Evolutionary conservation across 2,797 vertebrate genomes (phyloP), one percentile per base, ranked within the genome.

Genomic region (Acanthornis magna): DNA sequence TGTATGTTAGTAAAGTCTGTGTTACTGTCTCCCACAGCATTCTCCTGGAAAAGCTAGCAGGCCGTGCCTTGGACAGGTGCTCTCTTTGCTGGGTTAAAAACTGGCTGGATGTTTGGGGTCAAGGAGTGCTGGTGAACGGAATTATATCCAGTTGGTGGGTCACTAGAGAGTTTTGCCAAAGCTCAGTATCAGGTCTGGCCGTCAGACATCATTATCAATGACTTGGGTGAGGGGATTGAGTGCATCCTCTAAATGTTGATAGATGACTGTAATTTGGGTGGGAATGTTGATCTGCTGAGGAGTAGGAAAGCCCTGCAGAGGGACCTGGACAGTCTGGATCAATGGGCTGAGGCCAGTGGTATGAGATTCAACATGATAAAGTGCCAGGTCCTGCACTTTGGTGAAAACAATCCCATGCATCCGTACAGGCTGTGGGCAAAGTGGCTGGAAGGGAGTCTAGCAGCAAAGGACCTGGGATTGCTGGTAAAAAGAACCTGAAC

Each of bases 281-380:
- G 38, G n/a, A 73, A 15, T 51, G 11, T 38, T 66, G 19, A n/a
- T 45, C 38, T 38, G 11, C n/a, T 25, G 13, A 3, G 2, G 11
- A 6, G 5, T 43, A 51, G 9, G 18, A 65, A 58, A 23, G 32
- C 18, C 7, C 13, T 50, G 27, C 10, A 65, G 27, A 51, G 10
- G 19, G 27, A 20, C 16, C 32, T 43, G 16, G 13, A 45, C 32
- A 7, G 3, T 36, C 27, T 27, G 32, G 36, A 79, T 63, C 32
- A 43, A 7, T 43, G 43, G 11, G 19, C 27, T 0, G 0, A 50
- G 22, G n/a, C 18, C 27, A 38, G 11, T 2, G 0, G 19, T 29
- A 18, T 45, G 20, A 38, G 6, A n/a, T 58, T n/a, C 23, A 72
- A 45, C 7, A 58, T 23, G 25, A 38, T 65, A 17, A 77, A 65